Evolutionary conservation across 2,113 vertebrate species (phyloP), one percentile per base, ranked within the genome.

Genomic region (Corvus hawaiiensis): DNA sequence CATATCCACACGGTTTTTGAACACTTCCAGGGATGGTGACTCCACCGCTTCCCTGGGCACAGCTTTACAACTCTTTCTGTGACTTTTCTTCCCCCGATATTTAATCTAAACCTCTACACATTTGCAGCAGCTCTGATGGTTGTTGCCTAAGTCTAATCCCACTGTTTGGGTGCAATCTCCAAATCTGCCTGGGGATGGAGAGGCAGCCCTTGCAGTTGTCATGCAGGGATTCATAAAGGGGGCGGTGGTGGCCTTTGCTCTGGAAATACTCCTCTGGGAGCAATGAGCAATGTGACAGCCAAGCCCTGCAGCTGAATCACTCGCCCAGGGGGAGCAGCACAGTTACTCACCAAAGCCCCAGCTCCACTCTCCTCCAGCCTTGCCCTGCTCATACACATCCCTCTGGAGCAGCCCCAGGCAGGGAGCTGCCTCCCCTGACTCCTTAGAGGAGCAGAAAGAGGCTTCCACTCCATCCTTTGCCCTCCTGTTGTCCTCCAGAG

Each of bases 321-420:
- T 37, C 7, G 0, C 28, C 18, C 3, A 0, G 22, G 17, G 11
- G 2, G 6, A 24, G 58, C 7, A 10, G 43, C 24, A 46, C 30
- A 58, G 32, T 9, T 3, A 9, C 32, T 20, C 37, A 61, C 14
- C 1, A 2, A n/a, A 28, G 37, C 9, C n/a, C n/a, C 43, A 44
- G 28, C 26, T 24, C n/a, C 1, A 1, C 43, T 55, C 39, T 19
- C 17, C 32, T 58, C 61, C 75, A 63, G 56, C 64, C 63, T 9
- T 80, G 43, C 26, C 54, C 64, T 24, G 41, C 43, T 64, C 43
- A 30, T 6, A 26, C 15, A 1, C 48, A 52, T 17, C 4, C 16
- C 11, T 28, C 14, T 3, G 4, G 46, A 35, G 83, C 63, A 72
- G n/a, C n/a, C 46, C 41, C 11, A 5, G n/a, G 51, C 54, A 93